phyloP scores from a whole-genome alignment of 2,888 invertebrate species.

The Blastobasis lacticolella region DNA sequence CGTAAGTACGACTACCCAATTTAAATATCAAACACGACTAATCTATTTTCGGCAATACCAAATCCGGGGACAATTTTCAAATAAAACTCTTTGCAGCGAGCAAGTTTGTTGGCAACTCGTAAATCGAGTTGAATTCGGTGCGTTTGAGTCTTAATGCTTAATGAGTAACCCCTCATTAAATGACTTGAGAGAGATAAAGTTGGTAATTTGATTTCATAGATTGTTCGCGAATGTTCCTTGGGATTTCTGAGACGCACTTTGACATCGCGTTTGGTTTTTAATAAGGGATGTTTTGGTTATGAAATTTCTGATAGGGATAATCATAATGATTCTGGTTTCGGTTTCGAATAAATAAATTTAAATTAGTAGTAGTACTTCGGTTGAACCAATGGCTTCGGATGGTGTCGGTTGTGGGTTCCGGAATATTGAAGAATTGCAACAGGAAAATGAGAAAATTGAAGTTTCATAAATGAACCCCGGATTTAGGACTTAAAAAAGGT shows the following conservation, averaged over 20 bases:
- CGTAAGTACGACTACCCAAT: too few species aligned
- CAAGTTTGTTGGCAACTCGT: constrained; percentile 24
- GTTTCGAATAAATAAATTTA: too few species aligned
- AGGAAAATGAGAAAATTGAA: too few species aligned
- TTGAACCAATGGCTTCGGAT: too few species aligned
- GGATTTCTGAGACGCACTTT: background rate
- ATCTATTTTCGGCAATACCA: too few species aligned
- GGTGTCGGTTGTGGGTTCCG: too few species aligned
- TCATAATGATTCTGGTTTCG: background rate
- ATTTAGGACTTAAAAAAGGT: too few species aligned
- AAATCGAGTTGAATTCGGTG: constrained; percentile 28
- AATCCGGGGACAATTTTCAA: too few species aligned
- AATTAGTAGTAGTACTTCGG: too few species aligned
- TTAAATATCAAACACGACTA: too few species aligned
- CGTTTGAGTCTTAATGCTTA: constrained; percentile 36
- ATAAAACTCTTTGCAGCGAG: background rate
- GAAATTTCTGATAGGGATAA: background rate
- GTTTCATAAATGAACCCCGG: too few species aligned
- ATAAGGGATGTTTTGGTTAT: background rate
- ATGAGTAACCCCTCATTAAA: constrained; percentile 34
- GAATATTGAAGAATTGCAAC: too few species aligned
- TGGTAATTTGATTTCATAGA: constrained; percentile 25
- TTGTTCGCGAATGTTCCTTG: constrained; percentile 10
- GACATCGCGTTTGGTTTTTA: background rate
- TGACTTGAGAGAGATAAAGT: constrained; percentile 24